Evolutionary conservation across 1,140 invertebrate genomes (phyloP).

Genomic region (Amphibalanus amphitrite): DNA sequence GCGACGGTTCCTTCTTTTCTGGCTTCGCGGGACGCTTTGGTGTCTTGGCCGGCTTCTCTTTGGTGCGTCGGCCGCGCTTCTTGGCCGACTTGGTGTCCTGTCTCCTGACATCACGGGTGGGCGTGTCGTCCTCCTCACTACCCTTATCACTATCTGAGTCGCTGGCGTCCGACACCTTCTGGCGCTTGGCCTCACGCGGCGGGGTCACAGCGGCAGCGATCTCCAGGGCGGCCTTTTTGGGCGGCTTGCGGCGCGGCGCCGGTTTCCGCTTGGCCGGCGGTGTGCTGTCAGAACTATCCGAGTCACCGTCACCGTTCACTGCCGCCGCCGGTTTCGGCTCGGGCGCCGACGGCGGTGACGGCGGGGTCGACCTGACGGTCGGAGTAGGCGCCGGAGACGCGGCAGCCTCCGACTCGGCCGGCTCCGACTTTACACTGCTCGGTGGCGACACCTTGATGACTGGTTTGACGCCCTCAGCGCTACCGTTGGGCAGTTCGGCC

Average conservation of each 20-base stretch:
- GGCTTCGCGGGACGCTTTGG: conserved; percentile 16
- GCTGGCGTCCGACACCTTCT: not conserved
- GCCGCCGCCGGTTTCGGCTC: not conserved
- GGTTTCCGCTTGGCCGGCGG: not conserved
- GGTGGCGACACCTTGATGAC: not conserved
- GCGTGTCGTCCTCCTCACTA: conserved; percentile 29
- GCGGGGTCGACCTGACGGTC: too few relatives aligned
- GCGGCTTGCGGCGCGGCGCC: not conserved
- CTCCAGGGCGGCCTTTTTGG: not conserved
- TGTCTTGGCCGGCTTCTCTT: conserved; percentile 21
- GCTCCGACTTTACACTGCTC: not conserved
- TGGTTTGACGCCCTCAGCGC: not conserved
- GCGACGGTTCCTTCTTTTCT: conserved; percentile 19
- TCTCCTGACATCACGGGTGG: conserved; percentile 16
- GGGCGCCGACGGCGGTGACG: not conserved
- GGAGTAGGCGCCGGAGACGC: too few relatives aligned
- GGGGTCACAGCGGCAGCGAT: too few relatives aligned
- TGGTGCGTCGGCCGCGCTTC: conserved; percentile 42
- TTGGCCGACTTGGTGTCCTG: conserved; percentile 32
- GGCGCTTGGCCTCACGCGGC: not conserved
- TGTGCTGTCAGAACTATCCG: not conserved
- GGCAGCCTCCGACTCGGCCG: not conserved
- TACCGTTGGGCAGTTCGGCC: not conserved
- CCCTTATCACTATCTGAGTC: not conserved
- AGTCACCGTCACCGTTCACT: not conserved